Conservation (phyloP, 2,797 vertebrate species). For the Myotis myotis region DNA sequence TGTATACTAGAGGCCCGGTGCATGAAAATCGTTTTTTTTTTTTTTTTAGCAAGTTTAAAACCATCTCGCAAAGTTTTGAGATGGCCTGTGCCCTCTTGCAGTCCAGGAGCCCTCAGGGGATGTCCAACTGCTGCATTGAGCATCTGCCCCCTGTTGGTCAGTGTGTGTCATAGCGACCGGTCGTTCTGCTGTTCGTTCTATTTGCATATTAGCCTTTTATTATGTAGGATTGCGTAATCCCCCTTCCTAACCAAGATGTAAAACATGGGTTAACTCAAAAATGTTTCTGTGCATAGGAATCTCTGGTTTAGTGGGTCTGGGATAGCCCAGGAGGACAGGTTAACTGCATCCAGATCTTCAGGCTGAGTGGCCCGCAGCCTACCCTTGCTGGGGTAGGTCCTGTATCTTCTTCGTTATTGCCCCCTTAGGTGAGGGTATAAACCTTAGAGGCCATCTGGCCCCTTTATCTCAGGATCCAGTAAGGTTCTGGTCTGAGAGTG, state of each 20-base stretch:
- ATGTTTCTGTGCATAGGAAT: not conserved
- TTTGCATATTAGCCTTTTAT: no score
- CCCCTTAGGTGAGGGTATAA: not conserved
- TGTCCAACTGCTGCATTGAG: no score
- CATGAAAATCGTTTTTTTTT: no score
- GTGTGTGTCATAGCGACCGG: no score
- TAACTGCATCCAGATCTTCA: not conserved
- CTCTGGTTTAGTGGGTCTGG: not conserved
- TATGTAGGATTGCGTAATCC: not conserved
- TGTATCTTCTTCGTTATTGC: not conserved
- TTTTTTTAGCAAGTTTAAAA: no score
- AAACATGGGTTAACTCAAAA: not conserved
- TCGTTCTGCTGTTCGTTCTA: fast-evolving
- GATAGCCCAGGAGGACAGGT: not conserved
- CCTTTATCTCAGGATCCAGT: not conserved
- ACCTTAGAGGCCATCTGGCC: not conserved
- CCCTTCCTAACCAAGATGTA: not conserved
- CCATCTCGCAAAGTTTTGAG: no score
- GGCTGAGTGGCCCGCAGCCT: not conserved
- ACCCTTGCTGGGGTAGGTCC: not conserved
- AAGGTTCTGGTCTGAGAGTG: not conserved
- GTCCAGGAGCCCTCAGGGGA: no score
- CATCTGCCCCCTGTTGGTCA: no score
- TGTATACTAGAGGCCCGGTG: not conserved
- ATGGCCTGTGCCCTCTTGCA: no score